phyloP scores from a whole-genome alignment of 2,888 invertebrate species.

The Mythimna vitellina region DNA sequence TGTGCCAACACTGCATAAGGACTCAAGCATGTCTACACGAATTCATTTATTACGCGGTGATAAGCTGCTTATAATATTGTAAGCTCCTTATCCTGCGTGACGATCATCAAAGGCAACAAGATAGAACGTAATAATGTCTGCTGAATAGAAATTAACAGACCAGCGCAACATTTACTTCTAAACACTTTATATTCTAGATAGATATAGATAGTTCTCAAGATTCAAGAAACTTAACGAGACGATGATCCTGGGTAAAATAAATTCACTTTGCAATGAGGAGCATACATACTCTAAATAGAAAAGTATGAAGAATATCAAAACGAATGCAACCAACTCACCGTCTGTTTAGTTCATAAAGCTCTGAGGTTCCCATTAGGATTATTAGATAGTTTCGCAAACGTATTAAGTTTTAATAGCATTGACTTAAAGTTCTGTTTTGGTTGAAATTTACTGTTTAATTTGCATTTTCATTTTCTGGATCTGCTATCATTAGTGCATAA shows the following conservation, averaged over 20 bases:
- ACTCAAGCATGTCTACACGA: constrained; percentile 8
- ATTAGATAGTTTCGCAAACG: constrained; percentile 32
- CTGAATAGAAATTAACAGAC: background rate
- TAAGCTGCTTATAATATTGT: constrained; percentile 27
- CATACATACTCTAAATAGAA: background rate
- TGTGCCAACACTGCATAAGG: background rate
- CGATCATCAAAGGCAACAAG: constrained; percentile 10
- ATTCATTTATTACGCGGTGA: constrained; percentile 8
- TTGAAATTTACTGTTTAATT: background rate
- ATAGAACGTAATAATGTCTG: constrained; percentile 9
- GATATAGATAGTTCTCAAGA: constrained; percentile 1
- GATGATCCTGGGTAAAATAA: background rate
- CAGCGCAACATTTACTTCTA: background rate
- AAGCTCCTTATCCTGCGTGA: constrained; percentile 24
- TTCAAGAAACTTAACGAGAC: background rate
- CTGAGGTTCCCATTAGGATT: constrained; percentile 13
- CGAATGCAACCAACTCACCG: constrained; percentile 2
- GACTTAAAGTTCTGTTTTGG: background rate
- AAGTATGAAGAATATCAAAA: constrained; percentile 25
- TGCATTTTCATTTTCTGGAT: constrained; percentile 5
- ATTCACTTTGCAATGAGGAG: constrained; percentile 1
- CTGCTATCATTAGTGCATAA: background rate
- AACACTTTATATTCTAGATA: background rate
- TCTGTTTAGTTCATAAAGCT: constrained; percentile 28
- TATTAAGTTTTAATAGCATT: constrained; percentile 3